Base-by-base conservation (phyloP, 2,888 invertebrate genomes). In the Lasius fuliginosus region DNA sequence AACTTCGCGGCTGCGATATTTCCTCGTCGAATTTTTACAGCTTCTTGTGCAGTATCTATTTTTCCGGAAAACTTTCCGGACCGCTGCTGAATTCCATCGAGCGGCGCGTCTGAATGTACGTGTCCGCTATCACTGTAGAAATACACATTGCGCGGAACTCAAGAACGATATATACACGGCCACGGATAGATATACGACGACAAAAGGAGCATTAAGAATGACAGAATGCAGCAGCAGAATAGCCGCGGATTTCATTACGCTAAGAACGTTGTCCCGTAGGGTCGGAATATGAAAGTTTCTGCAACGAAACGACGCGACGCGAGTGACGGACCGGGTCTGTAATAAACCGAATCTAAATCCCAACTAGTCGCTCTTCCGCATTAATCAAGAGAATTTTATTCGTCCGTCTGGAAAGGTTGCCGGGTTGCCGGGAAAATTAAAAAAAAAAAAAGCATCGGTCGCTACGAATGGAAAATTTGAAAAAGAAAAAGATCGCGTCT, bases 221-320 rank as follows among this genome's bases (percentile, higher is more conserved):
- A 73, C 79, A 46, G 36, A 46, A 81, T 18, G 60, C 79, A 12
- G 49, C 36, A 33, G 73, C 60, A 27, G 12, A 81, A 81, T 60
- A 71, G 46, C 36, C 58, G 65, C 60, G 85, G 83, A 89, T 88
- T 85, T 88, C 85, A 87, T 88, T 89, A 84, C 67, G 82, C 75
- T 88, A 88, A 89, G 89, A 77, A 87, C 85, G 77, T 68, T 74
- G 68, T 18, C 30, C 23, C 67, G 12, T 12, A 42, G 82, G 83
- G 83, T 36, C 82, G 83, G 87, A 86, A 90, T 88, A 90, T 88
- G 87, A 88, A 88, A 87, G 88, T 89, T 86, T 62, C 69, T 18
- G 77, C 82, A 79, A 87, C 81, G 83, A 87, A 42, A 56, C 73
- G 87, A 58, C 69, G 42, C 69, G 73, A 23, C 65, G 56, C 64